Conservation (phyloP, 2,113 vertebrate species). For the Cyanoliseus patagonus region DNA sequence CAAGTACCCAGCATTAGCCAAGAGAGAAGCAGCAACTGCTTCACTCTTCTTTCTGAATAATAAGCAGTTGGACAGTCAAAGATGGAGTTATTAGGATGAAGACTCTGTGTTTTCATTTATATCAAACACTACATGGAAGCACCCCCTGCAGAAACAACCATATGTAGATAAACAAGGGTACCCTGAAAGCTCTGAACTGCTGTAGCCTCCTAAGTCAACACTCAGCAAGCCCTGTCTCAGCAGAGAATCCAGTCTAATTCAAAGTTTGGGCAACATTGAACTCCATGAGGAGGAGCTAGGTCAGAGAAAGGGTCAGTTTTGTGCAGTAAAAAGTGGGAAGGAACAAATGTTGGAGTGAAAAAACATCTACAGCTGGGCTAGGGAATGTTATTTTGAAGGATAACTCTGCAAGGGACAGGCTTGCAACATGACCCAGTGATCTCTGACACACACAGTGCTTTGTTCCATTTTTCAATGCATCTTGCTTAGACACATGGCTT, state of each 20-base stretch:
- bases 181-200: background rate
- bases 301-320: background rate
- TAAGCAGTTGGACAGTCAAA: background rate
- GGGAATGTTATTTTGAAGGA: background rate
- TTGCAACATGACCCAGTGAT: background rate
- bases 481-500: constrained; percentile 41
- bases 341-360: background rate
- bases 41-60: background rate
- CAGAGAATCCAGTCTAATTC: background rate
- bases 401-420: background rate
- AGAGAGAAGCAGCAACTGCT: background rate
- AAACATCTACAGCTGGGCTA: background rate
- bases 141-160: background rate
- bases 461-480: constrained; percentile 10
- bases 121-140: background rate
- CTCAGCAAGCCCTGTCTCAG: background rate
- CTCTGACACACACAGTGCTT: background rate
- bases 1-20: background rate
- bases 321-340: background rate
- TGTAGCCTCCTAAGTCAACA: background rate
- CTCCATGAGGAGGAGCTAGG: background rate
- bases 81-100: background rate
- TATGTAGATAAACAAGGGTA: background rate
- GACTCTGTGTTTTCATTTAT: background rate
- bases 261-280: background rate